Percentiles rank a stretch among this genome's conserved stretches.
Conservation (phyloP, 2,797 vertebrate species). For the Emydoidea blandingii region DNA sequence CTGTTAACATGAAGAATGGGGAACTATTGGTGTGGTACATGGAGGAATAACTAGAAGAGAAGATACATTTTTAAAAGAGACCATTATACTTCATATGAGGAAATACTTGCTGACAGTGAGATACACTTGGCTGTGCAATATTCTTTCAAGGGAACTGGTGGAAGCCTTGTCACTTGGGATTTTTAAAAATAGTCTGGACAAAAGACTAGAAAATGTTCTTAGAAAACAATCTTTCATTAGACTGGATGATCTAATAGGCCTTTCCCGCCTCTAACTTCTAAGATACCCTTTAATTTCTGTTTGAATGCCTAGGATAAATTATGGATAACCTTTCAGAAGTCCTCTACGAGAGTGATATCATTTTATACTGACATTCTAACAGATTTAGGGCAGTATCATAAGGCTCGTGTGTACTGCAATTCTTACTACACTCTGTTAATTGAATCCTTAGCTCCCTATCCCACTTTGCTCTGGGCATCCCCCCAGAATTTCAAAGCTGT, state of each 20-base stretch:
- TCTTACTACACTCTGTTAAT: neutral
- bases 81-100: neutral
- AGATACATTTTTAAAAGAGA: constrained; percentile 9
- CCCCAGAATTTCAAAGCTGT: constrained; percentile 37
- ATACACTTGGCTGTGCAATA: neutral
- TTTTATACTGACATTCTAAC: neutral
- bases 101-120: neutral
- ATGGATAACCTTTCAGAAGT: neutral
- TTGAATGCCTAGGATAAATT: neutral
- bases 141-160: neutral
- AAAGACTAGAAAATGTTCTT: neutral
- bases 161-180: neutral
- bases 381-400: neutral
- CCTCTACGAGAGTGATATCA: neutral
- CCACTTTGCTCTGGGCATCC: constrained; percentile 15
- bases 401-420: neutral
- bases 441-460: constrained; percentile 14
- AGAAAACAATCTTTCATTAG: neutral
- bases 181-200: neutral
- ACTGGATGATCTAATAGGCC: neutral
- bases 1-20: neutral
- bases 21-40: neutral
- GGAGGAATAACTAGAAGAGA: constrained; percentile 1
- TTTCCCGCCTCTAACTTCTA: neutral
- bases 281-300: neutral